These are phyloP conservation scores for Crioceris asparagi DNA, from an alignment of 2,888 invertebrate genomes.

Conservation along the genomic window DNA sequence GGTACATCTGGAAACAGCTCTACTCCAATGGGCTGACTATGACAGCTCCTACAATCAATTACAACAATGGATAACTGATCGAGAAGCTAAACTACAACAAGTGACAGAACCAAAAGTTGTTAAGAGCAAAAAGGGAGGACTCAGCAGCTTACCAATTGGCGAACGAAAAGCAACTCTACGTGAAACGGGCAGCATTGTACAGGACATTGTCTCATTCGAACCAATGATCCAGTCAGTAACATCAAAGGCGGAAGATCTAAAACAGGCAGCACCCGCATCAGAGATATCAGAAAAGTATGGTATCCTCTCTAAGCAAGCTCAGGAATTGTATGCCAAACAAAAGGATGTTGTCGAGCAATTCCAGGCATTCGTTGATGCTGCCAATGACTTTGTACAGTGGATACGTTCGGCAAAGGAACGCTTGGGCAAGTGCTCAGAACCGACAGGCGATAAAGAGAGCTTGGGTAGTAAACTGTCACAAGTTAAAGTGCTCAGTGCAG, in stretches of 20 bases:
- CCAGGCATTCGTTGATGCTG: conserved; percentile 85
- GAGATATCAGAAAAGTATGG: conserved; percentile 89
- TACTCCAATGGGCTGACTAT: conserved; percentile 93
- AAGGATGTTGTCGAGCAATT: conserved; percentile 84
- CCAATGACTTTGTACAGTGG: conserved; percentile 88
- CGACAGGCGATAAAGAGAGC: conserved; percentile 84
- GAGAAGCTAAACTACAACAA: conserved; percentile 85
- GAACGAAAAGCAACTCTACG: conserved; percentile 82
- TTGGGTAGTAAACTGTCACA: conserved; percentile 78
- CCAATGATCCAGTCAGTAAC: conserved; percentile 95
- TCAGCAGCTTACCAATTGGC: conserved; percentile 69
- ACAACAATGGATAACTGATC: conserved; percentile 89
- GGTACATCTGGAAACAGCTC: conserved; percentile 78
- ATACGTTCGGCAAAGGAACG: conserved; percentile 82
- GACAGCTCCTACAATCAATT: conserved; percentile 86
- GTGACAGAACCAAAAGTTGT: conserved; percentile 76
- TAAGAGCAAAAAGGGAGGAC: conserved; percentile 67
- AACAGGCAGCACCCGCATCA: conserved; percentile 82
- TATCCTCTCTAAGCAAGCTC: conserved; percentile 79
- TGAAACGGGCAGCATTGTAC: conserved; percentile 88
- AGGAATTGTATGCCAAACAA: conserved; percentile 79
- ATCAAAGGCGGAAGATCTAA: conserved; percentile 84
- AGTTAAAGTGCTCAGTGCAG: conserved; percentile 72
- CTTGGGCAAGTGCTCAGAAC: conserved; percentile 83
- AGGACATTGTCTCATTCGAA: conserved; percentile 93